Conservation (phyloP, 2,797 vertebrate genomes). For the Pangasius sanitwongsei region DNA sequence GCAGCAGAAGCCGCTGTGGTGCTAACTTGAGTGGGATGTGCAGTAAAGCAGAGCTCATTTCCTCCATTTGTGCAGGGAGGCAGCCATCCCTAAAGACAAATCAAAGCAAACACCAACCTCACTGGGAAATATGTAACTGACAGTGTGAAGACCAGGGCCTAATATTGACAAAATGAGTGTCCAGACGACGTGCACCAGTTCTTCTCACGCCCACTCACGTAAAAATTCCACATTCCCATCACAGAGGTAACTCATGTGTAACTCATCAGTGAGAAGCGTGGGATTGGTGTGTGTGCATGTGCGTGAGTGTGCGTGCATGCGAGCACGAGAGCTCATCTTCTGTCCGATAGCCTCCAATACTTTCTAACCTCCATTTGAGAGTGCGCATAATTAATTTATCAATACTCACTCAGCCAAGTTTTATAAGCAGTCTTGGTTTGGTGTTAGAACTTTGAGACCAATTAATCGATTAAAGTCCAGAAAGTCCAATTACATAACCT, state of each 20-base stretch:
- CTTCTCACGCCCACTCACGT: conserved; percentile 37
- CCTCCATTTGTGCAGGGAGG: conserved; percentile 52
- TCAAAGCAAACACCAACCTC: conserved; percentile 52
- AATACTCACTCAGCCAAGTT: background rate
- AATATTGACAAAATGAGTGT: conserved; percentile 46
- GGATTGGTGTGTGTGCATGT: conserved; percentile 31
- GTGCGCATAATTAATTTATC: background rate
- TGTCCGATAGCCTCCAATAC: background rate
- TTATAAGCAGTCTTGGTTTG: background rate
- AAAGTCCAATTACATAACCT: background rate
- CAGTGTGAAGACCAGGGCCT: conserved; percentile 44
- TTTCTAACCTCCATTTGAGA: background rate
- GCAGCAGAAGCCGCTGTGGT: conserved; percentile 1
- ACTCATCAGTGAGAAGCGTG: conserved; percentile 39
- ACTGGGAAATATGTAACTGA: conserved; percentile 55
- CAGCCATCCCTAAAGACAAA: conserved; percentile 56
- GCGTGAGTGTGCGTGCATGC: background rate
- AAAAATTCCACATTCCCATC: conserved; percentile 37
- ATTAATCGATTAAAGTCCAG: background rate
- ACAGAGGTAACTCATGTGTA: conserved; percentile 43
- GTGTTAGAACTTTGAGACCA: background rate
- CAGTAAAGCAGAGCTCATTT: conserved; percentile 54
- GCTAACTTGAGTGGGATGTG: conserved; percentile 51
- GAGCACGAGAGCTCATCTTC: conserved; percentile 3
- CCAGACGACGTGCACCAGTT: conserved; percentile 14